Evolutionary conservation across 1,140 invertebrate species (phyloP), one percentile per base, ranked within the genome.

Genomic region (Lucilia sericata): DNA sequence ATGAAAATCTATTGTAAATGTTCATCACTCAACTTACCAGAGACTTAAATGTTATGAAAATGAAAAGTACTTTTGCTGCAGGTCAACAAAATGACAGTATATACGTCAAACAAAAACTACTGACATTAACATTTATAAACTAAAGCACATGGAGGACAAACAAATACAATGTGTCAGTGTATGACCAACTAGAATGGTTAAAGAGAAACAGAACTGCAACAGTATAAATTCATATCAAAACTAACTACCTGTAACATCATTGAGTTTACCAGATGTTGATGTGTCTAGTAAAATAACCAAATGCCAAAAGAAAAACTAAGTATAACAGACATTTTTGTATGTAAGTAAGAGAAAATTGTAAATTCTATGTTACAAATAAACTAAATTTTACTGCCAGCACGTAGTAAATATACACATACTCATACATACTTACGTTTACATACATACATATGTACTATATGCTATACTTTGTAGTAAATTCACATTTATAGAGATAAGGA

Each of bases 311-410:
- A 42, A 42, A 42, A 42, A 3, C 5, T 8, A 8, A 42, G 42
- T 42, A 42, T 10, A 10, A 10, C 42, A 42, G 42, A 60, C 55
- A 14, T n/a, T 55, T 17, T 1, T 14, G 5, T 17, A 14, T 60
- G 55, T 7, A n/a, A 2, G 55, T 60, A 60, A 21, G 21, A 21
- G 65, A 60, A 25, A 21, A 21, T 19, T 70, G 21, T 70, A 70
- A 70, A 70, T 9, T 21, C 10, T 70, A 4, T 19, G 65, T 70
- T 70, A 70, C 65, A 70, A 70, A 70, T 70, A 70, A 70, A 70
- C 65, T 70, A 70, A 70, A 70, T 70, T 70, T 70, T 70, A 70
- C 65, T 70, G n/a, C n/a, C n/a, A 25, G n/a, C 65, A 70, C 65
- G 19, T 70, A 55, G 12, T 55, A 55, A 2, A 55, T 14, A 30